Conservation (phyloP, 1,140 invertebrate species). For the Notospermus geniculatus region DNA sequence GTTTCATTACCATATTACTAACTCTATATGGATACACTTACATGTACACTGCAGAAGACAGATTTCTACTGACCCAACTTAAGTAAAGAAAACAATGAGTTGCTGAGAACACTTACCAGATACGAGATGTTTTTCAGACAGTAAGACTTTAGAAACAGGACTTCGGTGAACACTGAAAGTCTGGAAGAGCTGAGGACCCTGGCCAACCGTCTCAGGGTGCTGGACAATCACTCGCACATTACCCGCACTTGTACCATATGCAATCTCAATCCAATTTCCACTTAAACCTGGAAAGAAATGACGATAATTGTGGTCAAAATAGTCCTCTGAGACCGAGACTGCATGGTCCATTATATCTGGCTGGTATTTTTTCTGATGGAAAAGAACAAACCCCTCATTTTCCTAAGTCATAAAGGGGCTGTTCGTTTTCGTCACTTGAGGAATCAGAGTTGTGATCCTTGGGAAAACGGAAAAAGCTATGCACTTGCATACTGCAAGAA, state of each 20-base stretch:
- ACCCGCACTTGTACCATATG: conserved; percentile 94
- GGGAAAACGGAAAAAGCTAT: too few species aligned
- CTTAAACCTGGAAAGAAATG: conserved; percentile 75
- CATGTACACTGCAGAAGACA: background rate
- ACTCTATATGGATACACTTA: background rate
- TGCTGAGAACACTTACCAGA: conserved; percentile 68
- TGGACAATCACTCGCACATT: conserved; percentile 96
- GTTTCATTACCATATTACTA: background rate
- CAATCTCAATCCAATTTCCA: conserved; percentile 99
- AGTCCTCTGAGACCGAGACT: background rate
- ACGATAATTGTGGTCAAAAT: background rate
- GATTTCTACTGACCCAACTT: background rate
- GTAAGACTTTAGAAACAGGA: conserved; percentile 84
- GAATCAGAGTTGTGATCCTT: too few species aligned
- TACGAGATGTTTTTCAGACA: conserved; percentile 95
- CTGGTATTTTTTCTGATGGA: too few species aligned
- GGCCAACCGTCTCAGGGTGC: conserved; percentile 96
- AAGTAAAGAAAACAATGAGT: background rate
- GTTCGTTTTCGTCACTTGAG: too few species aligned
- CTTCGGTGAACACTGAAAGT: conserved; percentile 97
- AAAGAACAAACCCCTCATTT: too few species aligned
- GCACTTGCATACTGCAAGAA: too few species aligned
- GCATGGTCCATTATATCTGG: background rate
- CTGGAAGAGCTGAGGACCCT: conserved; percentile 94
- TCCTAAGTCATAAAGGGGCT: too few species aligned